phyloP scores from a whole-genome alignment of 2,113 vertebrate species.

The Motacilla tschutschensis region DNA sequence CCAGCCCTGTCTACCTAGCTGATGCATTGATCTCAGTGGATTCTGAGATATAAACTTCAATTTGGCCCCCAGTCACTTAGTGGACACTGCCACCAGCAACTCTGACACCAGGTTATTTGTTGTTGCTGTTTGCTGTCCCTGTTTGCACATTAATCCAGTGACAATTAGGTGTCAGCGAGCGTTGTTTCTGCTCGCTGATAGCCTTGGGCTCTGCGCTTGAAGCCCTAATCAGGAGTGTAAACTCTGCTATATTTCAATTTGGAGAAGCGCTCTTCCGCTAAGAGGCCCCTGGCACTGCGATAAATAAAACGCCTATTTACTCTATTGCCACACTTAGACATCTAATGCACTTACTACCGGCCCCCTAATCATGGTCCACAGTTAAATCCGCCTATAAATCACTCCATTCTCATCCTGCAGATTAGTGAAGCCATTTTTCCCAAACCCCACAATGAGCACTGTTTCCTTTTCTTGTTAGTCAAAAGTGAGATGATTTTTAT shows the following conservation, averaged over 20 bases:
- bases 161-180: conserved; percentile 95
- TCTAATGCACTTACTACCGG: conserved; percentile 91
- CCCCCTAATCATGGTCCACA: conserved; percentile 93
- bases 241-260: conserved; percentile 99
- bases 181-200: conserved; percentile 87
- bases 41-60: conserved; percentile 78
- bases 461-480: conserved; percentile 94
- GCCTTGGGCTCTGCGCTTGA: conserved; percentile 93
- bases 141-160: conserved; percentile 93
- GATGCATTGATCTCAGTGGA: conserved; percentile 62
- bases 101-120: conserved; percentile 83
- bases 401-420: conserved; percentile 87
- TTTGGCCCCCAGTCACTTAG: conserved; percentile 77
- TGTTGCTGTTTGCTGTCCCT: conserved; percentile 83
- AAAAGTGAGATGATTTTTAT: conserved; percentile 88
- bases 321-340: conserved; percentile 90
- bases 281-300: conserved; percentile 97
- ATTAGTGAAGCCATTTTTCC: conserved; percentile 94
- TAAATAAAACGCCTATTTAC: conserved; percentile 99
- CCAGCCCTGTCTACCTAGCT: conserved; percentile 4
- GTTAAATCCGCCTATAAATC: conserved; percentile 95
- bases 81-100: conserved; percentile 83
- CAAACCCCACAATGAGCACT: conserved; percentile 90
- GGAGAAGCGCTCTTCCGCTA: conserved; percentile 98
- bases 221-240: conserved; percentile 99